Conservation (phyloP, 2,888 invertebrate genomes). For the Bugulina stolonifera region DNA sequence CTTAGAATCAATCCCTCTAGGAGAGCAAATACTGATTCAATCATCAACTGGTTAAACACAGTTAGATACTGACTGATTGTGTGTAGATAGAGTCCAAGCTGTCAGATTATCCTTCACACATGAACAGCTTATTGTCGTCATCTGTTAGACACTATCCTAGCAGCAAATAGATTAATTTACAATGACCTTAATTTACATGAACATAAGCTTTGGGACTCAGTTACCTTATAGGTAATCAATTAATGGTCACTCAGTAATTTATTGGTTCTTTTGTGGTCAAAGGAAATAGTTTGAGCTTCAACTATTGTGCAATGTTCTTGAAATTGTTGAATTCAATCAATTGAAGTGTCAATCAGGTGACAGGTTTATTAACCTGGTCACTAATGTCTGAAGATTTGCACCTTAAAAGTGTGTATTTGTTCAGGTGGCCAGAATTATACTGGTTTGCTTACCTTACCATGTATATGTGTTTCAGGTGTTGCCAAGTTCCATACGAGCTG, state of each 20-base stretch:
- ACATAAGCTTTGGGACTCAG: too few species aligned
- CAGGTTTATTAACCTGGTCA: too few species aligned
- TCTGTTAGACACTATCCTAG: background rate
- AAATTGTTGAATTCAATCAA: too few species aligned
- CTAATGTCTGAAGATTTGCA: background rate
- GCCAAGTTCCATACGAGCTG: slow-evolving; percentile 16
- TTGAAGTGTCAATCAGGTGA: too few species aligned
- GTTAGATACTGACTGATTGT: background rate
- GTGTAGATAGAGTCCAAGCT: background rate
- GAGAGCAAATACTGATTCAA: background rate
- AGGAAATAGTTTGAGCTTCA: too few species aligned
- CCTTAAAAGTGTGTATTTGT: background rate
- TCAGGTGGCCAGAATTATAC: background rate
- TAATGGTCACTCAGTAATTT: too few species aligned
- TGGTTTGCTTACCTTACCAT: background rate
- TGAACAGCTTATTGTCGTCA: background rate
- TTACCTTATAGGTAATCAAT: too few species aligned
- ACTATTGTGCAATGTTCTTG: too few species aligned
- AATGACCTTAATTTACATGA: too few species aligned
- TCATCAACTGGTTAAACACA: background rate
- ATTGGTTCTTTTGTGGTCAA: too few species aligned
- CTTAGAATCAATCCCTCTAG: background rate
- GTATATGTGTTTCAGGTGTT: background rate
- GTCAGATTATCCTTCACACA: background rate
- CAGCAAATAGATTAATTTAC: background rate